Evolutionary conservation across 2,797 vertebrate species (phyloP), one percentile per base, ranked within the genome.

Genomic region (Acrossocheilus fasciatus): DNA sequence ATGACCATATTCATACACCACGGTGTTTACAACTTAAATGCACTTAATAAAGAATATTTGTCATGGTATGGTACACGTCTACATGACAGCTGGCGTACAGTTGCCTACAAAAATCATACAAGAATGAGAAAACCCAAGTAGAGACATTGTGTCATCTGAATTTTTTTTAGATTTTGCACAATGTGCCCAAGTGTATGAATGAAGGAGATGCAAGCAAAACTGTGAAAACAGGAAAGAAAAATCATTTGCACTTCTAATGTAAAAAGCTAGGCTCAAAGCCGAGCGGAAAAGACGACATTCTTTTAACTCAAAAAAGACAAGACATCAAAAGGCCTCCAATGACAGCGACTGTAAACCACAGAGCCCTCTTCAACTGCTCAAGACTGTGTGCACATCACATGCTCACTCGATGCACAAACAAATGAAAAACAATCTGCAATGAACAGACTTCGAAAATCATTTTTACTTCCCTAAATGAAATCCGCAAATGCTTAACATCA

Each of bases 311-410:
- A 17, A 86, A 80, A 41, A 68, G 87, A 87, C 81, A 57, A 88
- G 91, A 91, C 92, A 92, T 93, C 91, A 92, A 92, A 93, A 82
- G 90, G 30, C 50, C 84, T 85, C 87, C 68, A 88, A 45, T 83
- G 77, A 91, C 89, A 88, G 85, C 20, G 77, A 85, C 84, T 83
- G 85, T 70, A 91, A 91, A 66, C 85, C 68, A 91, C 87, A 84
- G 20, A 73, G 36, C 26, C 5, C n/a, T 75, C 70, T 18, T 52
- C 50, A 43, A 6, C 45, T 15, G 8, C 52, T 34, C 8, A 10
- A 50, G 34, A 43, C 81, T 62, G 10, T 45, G 82, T 47, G 69
- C 39, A 62, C 2, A 62, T 64, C 41, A n/a, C 81, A 59, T 1
- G 39, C 70, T 39, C 4, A 20, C 47, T 57, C 15, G 7, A 66